Base-by-base conservation (phyloP, 2,888 invertebrate genomes). In the Silvanus unidentatus region DNA sequence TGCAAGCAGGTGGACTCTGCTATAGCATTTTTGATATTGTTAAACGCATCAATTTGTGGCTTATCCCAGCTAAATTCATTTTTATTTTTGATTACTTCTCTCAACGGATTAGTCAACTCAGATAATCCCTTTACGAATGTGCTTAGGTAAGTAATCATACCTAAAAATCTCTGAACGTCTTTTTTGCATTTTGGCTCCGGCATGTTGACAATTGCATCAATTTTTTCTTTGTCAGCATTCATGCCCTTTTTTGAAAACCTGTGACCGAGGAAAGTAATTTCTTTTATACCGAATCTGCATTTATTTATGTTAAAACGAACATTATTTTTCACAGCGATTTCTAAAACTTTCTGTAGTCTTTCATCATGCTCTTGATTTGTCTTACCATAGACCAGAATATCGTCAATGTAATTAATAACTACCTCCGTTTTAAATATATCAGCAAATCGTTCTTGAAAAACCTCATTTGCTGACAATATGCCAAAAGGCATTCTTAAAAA, bases 191-290 rank as follows among this genome's bases (percentile, higher is more conserved):
- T 30, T 11, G 43, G 43, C 5, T n/a, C 29, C 27, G 5, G 10
- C 57, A 13, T 16, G 39, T 45, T 15, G 35, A 16, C 16, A 16
- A 43, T 43, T 5, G 39, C 43, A 28, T 43, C 28, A 28, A 40
- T 41, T 12, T 38, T 36, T 8, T 11, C 28, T 15, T 39, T 12
- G 39, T 41, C 41, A 13, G 35, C 5, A 10, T 13, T 10, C 5
- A 53, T 41, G 6, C 51, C 51, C 34, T 47, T 12, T 30, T 47
- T 40, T 14, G 45, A 44, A 27, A 51, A 12, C 16, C 36, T 47
- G 37, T 47, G 49, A 9, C 49, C 54, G 16, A 54, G 8, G 8
- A 5, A 22, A 5, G 22, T 22, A 22, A 29, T 28, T 35, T 28
- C 13, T 14, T 32, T 41, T 41, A 16, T 30, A n/a, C 32, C 11